These are phyloP conservation scores for Arnoldichthys spilopterus DNA, from an alignment of 2,797 vertebrate genomes.

Conservation along the genomic window DNA sequence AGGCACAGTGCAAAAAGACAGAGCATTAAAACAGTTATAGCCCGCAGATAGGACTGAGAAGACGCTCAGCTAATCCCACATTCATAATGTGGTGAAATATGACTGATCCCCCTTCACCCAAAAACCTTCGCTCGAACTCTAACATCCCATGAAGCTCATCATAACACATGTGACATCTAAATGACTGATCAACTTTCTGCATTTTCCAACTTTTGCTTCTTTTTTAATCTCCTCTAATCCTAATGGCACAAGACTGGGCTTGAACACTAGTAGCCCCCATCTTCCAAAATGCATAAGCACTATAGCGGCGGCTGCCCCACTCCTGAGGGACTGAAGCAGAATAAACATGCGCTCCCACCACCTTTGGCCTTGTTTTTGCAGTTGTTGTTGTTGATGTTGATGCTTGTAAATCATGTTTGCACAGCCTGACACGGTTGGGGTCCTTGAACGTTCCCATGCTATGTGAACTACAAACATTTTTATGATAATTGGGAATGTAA, in stretches of 20 bases:
- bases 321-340: constrained; percentile 10
- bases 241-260: constrained; percentile 9
- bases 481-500: constrained; percentile 79
- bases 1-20: neutral
- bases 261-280: neutral
- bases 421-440: neutral
- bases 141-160: neutral
- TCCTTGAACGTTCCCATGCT: constrained; percentile 33
- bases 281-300: neutral
- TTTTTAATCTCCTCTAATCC: constrained; percentile 44
- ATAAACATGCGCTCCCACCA: constrained; percentile 27
- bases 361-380: constrained; percentile 16
- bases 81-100: constrained; percentile 22
- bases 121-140: constrained; percentile 10
- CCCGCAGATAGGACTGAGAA: constrained; percentile 9
- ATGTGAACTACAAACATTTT: constrained; percentile 67
- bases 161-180: constrained; percentile 1
- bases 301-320: neutral
- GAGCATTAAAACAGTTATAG: constrained; percentile 13
- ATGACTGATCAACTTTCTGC: constrained; percentile 32
- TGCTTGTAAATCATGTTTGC: constrained; percentile 24
- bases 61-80: constrained; percentile 13
- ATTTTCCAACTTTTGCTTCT: constrained; percentile 3
- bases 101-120: neutral
- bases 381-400: constrained; percentile 12